Conservation (phyloP, 35 echinoderm and acorn worm species). For the Ophiothrix spiculata region DNA sequence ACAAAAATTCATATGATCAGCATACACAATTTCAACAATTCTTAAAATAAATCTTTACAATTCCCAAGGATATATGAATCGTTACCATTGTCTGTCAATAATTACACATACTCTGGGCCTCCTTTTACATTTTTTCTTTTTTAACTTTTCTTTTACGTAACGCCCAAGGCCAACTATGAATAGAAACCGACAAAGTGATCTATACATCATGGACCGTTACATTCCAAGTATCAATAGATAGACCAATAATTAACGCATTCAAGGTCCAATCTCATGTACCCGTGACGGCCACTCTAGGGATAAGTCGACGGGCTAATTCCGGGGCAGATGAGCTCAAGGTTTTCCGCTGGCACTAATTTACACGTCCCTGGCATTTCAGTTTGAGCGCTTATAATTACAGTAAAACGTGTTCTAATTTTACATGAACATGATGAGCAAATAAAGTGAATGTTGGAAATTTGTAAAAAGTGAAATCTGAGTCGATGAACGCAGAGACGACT, state of each 20-base stretch:
- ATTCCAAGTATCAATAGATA: neutral
- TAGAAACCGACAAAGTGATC: conserved; percentile 6
- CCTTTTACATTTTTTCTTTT: neutral
- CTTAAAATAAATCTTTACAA: no score
- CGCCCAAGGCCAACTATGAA: neutral
- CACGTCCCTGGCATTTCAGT: neutral
- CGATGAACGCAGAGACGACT: neutral
- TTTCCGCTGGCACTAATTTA: neutral
- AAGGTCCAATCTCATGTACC: neutral
- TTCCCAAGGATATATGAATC: no score
- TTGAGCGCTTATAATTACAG: no score
- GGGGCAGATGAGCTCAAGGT: conserved; percentile 4
- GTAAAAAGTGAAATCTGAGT: neutral
- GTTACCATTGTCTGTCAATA: no score
- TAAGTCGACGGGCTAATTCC: neutral
- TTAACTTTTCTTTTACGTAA: neutral
- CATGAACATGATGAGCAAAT: no score
- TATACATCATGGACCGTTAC: neutral
- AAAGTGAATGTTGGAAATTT: no score
- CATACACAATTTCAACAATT: no score
- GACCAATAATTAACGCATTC: neutral
- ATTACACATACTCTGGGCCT: no score
- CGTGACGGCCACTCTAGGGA: neutral
- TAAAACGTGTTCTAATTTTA: no score
- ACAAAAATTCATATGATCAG: no score